Evolutionary conservation across 2,888 invertebrate species (phyloP), one percentile per base, ranked within the genome.

Genomic region (Shargacucullia verbasci): DNA sequence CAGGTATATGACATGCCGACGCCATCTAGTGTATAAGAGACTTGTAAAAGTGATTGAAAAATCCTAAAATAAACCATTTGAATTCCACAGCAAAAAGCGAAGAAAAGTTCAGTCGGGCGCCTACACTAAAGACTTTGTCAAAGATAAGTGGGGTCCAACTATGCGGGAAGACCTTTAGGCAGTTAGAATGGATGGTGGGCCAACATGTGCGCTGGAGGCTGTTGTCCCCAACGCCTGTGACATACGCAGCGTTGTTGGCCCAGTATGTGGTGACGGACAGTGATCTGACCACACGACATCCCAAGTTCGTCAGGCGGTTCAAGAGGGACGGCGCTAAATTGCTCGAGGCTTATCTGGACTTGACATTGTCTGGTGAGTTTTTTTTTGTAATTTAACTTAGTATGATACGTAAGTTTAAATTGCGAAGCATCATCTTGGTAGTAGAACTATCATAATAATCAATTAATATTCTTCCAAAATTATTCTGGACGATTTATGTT

Each of bases 131-230:
- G 50, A 89, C 84, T 0, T 68, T 93, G 4, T 79, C 91, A 0
- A 89, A 87, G 57, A 81, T 87, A 10, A 90, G 91, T 31, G 89
- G 88, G 0, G 86, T 92, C 9, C 86, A 90, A 6, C 76, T 94
- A 0, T 90, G 91, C 37, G 91, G 91, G 4, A 90, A 88, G 68
- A 92, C 90, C 0, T 93, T 94, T 79, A 75, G 90, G 11, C 92
- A 93, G 69, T 65, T 94, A 7, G 94, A 94, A 59, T 93, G 92
- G 92, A 92, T 91, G 93, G 91, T 94, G 0, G 93, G 92, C 5
- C 91, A 92, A 70, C 92, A 94, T 38, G 89, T 88, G 0, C 76
- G 87, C 0, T 94, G 94, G 93, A 76, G 91, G 80, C 76, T 93
- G 12, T 65, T 93, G 43, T 78, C 90, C 0, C 93, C 94, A 0